Conservation (phyloP, 2,797 vertebrate genomes). For the Phataginus tricuspis region DNA sequence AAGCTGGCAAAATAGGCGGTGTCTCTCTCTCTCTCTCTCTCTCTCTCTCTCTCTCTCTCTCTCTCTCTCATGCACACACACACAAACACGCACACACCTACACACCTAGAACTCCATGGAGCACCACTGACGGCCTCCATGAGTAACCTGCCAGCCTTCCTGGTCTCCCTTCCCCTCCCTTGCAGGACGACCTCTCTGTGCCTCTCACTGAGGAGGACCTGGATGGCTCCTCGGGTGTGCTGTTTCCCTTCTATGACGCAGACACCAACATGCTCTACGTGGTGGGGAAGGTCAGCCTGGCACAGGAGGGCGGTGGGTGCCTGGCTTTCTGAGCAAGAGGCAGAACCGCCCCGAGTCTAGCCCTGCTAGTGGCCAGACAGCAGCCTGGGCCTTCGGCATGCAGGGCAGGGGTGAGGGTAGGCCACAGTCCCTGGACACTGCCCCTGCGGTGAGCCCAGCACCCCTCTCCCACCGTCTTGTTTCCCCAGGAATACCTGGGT, state of each 20-base stretch:
- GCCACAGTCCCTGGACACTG: not conserved
- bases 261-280: constrained; percentile 95
- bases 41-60: not conserved
- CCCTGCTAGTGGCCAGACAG: not conserved
- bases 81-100: not conserved
- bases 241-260: constrained; percentile 95
- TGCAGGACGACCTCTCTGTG: constrained; percentile 91
- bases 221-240: constrained; percentile 93
- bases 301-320: not conserved
- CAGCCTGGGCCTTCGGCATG: not conserved
- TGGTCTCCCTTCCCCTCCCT: constrained; percentile 47
- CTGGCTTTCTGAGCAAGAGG: not conserved
- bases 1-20: not conserved
- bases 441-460: not conserved
- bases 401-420: not conserved
- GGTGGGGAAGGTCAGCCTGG: constrained; percentile 92
- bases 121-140: fast-evolving
- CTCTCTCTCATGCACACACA: not conserved
- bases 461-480: not conserved
- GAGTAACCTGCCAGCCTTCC: not conserved
- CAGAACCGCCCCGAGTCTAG: not conserved
- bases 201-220: constrained; percentile 94
- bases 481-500: not conserved
- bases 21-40: too few species aligned
- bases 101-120: not conserved